Conservation (phyloP, 2,888 invertebrate genomes). For the Mayetiola destructor region DNA sequence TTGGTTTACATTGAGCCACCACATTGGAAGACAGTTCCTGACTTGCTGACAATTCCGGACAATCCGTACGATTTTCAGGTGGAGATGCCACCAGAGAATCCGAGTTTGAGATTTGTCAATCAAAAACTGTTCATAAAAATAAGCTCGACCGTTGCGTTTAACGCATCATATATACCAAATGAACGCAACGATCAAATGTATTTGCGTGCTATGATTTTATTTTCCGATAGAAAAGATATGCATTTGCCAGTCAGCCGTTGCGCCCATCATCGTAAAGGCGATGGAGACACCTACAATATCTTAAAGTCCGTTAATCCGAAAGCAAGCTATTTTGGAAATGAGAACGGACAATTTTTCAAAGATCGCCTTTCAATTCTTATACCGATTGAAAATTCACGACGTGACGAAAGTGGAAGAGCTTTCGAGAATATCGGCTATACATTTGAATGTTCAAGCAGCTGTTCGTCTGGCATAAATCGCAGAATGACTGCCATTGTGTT, state of each 20-base stretch:
- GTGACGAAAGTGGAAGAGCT: neutral
- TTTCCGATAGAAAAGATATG: neutral
- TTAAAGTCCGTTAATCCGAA: neutral
- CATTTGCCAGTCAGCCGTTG: constrained; percentile 11
- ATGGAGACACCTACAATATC: neutral
- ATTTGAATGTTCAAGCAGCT: neutral
- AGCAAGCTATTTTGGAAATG: neutral
- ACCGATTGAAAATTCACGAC: neutral
- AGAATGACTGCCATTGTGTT: neutral
- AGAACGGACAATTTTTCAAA: neutral
- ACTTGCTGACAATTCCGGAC: neutral
- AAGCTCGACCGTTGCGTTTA: neutral
- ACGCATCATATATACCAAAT: neutral
- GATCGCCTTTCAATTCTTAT: neutral
- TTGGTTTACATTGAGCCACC: neutral
- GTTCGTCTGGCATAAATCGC: constrained; percentile 7
- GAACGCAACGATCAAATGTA: neutral
- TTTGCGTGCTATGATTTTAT: neutral
- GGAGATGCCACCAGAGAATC: neutral
- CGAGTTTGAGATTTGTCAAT: neutral
- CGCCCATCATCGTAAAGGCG: neutral
- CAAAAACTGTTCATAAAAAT: neutral
- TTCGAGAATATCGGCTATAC: neutral
- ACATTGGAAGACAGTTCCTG: neutral
- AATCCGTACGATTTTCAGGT: neutral